Conservation (phyloP, 1,140 invertebrate species). For the Pseudomyrmex concolor region DNA sequence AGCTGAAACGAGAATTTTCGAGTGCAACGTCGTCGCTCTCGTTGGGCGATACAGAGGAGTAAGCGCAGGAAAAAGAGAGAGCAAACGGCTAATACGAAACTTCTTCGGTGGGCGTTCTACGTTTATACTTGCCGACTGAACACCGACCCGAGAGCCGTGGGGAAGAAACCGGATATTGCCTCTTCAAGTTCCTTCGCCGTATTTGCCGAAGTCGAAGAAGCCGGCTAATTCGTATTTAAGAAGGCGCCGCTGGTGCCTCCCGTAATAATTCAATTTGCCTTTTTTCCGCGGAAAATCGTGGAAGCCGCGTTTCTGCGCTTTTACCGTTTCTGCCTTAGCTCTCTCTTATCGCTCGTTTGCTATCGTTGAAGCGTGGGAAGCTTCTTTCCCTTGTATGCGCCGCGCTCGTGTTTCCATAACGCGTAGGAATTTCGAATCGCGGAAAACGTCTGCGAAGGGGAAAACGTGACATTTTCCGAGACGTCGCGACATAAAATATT, state of each 20-base stretch:
- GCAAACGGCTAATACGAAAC: slow-evolving; percentile 41
- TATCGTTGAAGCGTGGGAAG: not conserved
- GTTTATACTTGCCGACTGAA: not conserved
- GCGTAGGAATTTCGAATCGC: slow-evolving; percentile 19
- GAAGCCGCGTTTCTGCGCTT: no score
- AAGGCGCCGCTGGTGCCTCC: not conserved
- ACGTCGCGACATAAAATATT: slow-evolving; percentile 45
- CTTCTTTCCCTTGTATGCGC: not conserved
- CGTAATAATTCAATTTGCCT: slow-evolving; percentile 37
- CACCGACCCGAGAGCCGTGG: not conserved
- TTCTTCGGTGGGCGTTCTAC: not conserved
- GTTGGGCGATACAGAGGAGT: slow-evolving; percentile 26
- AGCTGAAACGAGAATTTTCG: slow-evolving; percentile 31
- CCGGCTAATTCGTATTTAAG: slow-evolving; percentile 41
- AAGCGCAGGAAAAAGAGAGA: slow-evolving; percentile 7
- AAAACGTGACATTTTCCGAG: not conserved
- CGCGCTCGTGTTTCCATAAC: not conserved
- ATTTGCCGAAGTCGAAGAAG: slow-evolving; percentile 11
- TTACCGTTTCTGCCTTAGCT: no score
- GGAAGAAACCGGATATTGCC: slow-evolving; percentile 40
- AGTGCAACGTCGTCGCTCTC: slow-evolving; percentile 8
- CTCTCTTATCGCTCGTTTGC: not conserved
- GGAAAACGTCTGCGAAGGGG: slow-evolving; percentile 15
- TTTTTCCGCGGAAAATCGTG: not conserved
- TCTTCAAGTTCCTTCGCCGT: slow-evolving; percentile 31